Evolutionary conservation across 2,797 vertebrate genomes (phyloP), one percentile per base, ranked within the genome.

Genomic region (Enteromius argenteus): DNA sequence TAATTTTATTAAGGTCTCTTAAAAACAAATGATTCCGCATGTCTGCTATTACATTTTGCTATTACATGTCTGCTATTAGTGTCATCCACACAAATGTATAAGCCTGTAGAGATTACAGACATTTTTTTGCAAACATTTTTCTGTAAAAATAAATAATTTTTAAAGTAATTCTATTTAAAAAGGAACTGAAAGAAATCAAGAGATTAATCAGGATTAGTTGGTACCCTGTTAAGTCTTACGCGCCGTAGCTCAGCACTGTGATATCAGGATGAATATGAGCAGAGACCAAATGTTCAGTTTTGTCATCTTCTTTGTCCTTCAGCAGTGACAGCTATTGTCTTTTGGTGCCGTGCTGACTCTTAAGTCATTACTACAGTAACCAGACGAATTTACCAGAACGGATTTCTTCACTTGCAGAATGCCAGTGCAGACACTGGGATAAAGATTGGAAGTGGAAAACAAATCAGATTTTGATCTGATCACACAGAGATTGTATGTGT

Each of bases 401-500:
- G 23, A 62, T 64, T 64, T 64, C 17, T 64, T 32, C 8, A 7
- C 11, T 51, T 66, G 15, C 60, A 79, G 66, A 79, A 66, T 51
- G 77, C 30, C 27, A 67, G 60, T 46, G 77, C 60, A n/a, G 60
- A 62, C 39, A 46, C 23, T 10, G 51, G 39, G 19, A 56, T 60
- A 78, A 71, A 62, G 73, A 69, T 23, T 35, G 30, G 60, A 77
- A 35, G 27, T 35, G 39, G 21, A 49, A 79, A 67, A 79, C 58
- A 49, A 79, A 79, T 66, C 77, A 79, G 27, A 77, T 60, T 77
- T 77, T 15, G 2, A 42, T 56, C 53, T 27, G 35, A 79, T 79
- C 60, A 66, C 76, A 49, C 77, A 67, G 60, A 67, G 58, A 66
- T 79, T 49, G 77, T n/a, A 46, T 49, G 67, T 49, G 37, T 60